Conservation (phyloP, 1,140 invertebrate species). For the Philotrypesis tridentata region DNA sequence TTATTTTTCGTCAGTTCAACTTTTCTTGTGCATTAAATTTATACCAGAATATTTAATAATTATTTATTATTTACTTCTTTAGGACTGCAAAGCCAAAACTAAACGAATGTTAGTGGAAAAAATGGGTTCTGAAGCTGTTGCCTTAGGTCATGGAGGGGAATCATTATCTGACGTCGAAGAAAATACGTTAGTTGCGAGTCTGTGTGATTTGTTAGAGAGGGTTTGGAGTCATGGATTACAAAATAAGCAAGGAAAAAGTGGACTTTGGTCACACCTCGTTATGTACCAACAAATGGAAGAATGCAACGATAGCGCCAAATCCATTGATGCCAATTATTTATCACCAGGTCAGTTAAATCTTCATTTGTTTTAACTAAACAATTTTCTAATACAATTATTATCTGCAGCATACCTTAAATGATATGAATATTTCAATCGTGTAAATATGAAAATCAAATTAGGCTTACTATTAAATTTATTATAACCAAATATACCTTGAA, state of each 20-base stretch:
- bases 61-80: conserved; percentile 45
- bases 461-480: not conserved
- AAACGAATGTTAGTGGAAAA: conserved; percentile 98
- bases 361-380: not conserved
- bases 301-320: conserved; percentile 81
- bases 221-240: conserved; percentile 98
- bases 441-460: conserved; percentile 22
- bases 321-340: conserved; percentile 87
- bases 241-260: conserved; percentile 95
- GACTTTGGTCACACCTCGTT: conserved; percentile 93
- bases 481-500: not conserved
- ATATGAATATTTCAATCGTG: not conserved
- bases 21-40: not conserved
- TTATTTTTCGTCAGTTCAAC: not conserved
- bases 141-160: conserved; percentile 83
- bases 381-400: not conserved
- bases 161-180: conserved; percentile 85
- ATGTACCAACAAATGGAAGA: conserved; percentile 93
- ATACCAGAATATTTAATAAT: not conserved
- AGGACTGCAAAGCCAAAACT: conserved; percentile 94
- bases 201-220: conserved; percentile 97
- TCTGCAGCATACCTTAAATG: not conserved
- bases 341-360: conserved; percentile 82
- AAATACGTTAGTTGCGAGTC: conserved; percentile 96
- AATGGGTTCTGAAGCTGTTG: conserved; percentile 95